A percentile compares a stretch with the other conserved stretches of the same genome.
phyloP scores from a whole-genome alignment of 2,797 vertebrate species.

The Pelochelys cantorii region DNA sequence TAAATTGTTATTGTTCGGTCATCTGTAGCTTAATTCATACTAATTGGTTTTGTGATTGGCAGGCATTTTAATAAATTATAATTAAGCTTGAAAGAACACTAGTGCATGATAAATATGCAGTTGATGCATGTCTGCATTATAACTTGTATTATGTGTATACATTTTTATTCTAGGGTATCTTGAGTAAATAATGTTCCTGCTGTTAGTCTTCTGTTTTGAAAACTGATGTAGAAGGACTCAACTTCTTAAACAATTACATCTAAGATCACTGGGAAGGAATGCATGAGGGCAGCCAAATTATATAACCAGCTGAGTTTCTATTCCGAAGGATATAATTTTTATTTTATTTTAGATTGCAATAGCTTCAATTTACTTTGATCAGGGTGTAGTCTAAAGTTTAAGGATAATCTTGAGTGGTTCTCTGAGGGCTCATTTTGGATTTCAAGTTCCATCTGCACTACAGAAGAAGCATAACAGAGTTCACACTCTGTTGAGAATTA shows the following conservation, averaged over 20 bases:
- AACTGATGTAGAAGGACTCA: neutral
- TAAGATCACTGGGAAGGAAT: neutral
- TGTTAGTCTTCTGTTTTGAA: neutral
- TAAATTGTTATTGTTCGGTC: conserved; percentile 64
- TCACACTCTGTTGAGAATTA: neutral
- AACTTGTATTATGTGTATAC: neutral
- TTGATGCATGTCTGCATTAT: conserved; percentile 1
- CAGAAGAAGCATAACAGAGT: neutral
- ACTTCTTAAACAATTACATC: neutral
- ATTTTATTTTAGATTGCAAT: neutral
- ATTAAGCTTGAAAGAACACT: conserved; percentile 62
- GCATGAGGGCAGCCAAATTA: neutral
- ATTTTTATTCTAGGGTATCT: conserved; percentile 13
- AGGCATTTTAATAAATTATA: conserved; percentile 73
- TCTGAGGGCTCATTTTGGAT: neutral
- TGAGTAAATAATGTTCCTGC: neutral
- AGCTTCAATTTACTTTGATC: neutral
- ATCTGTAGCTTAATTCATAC: conserved; percentile 72
- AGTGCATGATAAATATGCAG: neutral
- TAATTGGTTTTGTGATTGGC: conserved; percentile 78
- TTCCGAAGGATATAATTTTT: neutral
- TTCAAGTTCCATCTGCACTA: neutral
- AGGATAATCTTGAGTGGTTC: neutral
- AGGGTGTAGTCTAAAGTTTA: rapidly evolving
- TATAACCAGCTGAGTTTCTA: neutral